Percentiles rank a stretch among this genome's conserved stretches.
phyloP scores from a whole-genome alignment of 2,888 invertebrate species.

The Polydrusus cervinus region DNA sequence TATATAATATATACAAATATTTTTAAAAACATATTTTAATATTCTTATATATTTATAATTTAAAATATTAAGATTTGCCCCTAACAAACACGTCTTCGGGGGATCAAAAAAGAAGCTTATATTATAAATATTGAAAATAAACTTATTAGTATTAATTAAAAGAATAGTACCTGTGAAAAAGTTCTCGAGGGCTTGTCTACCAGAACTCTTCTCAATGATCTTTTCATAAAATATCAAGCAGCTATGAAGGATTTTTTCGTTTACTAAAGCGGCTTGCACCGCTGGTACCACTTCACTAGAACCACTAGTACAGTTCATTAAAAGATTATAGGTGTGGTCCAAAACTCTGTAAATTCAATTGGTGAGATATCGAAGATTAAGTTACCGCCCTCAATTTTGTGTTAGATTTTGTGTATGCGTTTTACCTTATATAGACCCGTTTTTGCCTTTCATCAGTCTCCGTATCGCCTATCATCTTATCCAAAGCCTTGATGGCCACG shows the following conservation, averaged over 20 bases:
- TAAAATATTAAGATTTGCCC: too few relatives aligned
- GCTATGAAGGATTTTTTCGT: slow-evolving; percentile 78
- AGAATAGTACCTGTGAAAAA: slow-evolving; percentile 81
- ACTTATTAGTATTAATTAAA: too few relatives aligned
- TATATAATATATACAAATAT: too few relatives aligned
- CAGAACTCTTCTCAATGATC: slow-evolving; percentile 87
- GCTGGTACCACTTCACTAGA: slow-evolving; percentile 26
- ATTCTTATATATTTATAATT: too few relatives aligned
- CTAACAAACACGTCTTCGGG: too few relatives aligned
- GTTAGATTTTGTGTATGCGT: too few relatives aligned
- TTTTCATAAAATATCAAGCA: slow-evolving; percentile 90
- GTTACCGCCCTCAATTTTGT: too few relatives aligned
- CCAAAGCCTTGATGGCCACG: slow-evolving; percentile 77
- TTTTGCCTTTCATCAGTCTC: slow-evolving; percentile 80
- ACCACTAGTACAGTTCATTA: slow-evolving; percentile 76
- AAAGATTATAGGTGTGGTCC: slow-evolving; percentile 79
- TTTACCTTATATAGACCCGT: slow-evolving; percentile 68
- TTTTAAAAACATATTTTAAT: too few relatives aligned
- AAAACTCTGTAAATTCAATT: slow-evolving; percentile 71
- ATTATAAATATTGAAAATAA: too few relatives aligned
- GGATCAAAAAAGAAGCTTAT: too few relatives aligned
- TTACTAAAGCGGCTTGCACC: slow-evolving; percentile 67
- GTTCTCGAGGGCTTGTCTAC: slow-evolving; percentile 86
- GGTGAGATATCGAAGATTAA: neutral
- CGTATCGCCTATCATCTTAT: slow-evolving; percentile 77